These are phyloP conservation scores for Bolinopsis microptera DNA, from an alignment of 37 sponge, comb jelly and placozoan genomes.

Conservation along the genomic window DNA sequence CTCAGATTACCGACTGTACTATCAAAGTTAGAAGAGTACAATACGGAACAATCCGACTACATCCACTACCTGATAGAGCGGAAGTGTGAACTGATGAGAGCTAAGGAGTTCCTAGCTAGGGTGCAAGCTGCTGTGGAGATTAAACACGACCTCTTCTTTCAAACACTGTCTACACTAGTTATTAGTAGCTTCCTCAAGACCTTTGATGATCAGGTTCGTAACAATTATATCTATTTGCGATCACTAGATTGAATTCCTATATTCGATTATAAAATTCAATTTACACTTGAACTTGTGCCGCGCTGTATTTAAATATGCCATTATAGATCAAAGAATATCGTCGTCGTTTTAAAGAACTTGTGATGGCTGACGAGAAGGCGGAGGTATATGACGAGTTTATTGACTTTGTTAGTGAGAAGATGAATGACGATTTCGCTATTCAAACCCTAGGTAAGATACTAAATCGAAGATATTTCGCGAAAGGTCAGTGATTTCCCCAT, in stretches of 20 bases:
- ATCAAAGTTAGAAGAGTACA: conserved; percentile 29
- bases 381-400: conserved; percentile 32
- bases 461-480: too few species aligned
- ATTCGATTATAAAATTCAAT: too few species aligned
- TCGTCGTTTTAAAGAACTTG: neutral
- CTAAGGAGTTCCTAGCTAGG: conserved; percentile 35
- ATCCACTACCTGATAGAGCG: conserved; percentile 44
- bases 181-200: conserved; percentile 13
- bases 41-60: neutral
- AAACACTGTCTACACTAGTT: conserved; percentile 10
- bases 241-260: too few species aligned
- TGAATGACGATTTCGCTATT: conserved; percentile 5
- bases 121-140: conserved; percentile 9
- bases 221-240: neutral
- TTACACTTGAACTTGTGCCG: too few species aligned
- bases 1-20: conserved; percentile 7
- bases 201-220: conserved; percentile 46
- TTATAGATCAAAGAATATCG: conserved; percentile 4
- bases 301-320: too few species aligned
- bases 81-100: conserved; percentile 44
- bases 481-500: too few species aligned
- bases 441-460: conserved; percentile 22
- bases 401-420: conserved; percentile 25
- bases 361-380: conserved; percentile 40
- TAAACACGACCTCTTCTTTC: conserved; percentile 50